Evolutionary conservation across 2,888 invertebrate genomes (phyloP), one percentile per base, ranked within the genome.

Genomic region (Epinotia bilunana): DNA sequence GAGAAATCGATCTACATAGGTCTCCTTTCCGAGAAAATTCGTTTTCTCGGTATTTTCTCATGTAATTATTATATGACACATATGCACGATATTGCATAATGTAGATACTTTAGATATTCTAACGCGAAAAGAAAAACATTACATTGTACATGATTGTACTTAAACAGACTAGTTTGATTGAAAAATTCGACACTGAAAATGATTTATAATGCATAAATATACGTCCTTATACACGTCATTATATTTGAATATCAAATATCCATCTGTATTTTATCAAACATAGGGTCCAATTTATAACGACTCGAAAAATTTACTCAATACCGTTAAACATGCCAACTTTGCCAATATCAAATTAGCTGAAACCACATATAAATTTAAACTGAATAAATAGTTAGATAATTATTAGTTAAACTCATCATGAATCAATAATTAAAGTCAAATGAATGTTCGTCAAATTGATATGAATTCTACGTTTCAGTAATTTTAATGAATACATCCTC

Each of bases 51-150:
- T 23, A 2, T 23, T 23, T 23, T 2, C 23, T 23, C 1, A 13
- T 73, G 65, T 39, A 46, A 69, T 73, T 28, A 39, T 55, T 33
- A 53, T 18, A 49, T 67, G n/a, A n/a, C 57, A 49, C 58, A 13
- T 49, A 53, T n/a, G 49, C 4, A 49, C 39, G n/a, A 46, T 69
- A 58, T 69, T 69, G 23, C 20, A 69, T 69, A 58, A 60, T 23
- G 23, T 46, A 46, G 12, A n/a, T 49, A 53, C 49, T 53, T 53
- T 53, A 53, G 49, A 6, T 53, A 53, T 53, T 49, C 33, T 7
- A 6, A 6, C 0, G 3, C 12, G 11, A 12, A 13, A 49, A 53
- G 6, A n/a, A 53, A 53, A 6, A 53, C 49, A 16, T 6, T 53
- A 6, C 49, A 6, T 53, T 53, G 49, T n/a, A 33, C 33, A 33